A percentile compares a stretch with the other conserved stretches of the same genome.
These are phyloP conservation scores for Boulengeromyrus knoepffleri DNA, from an alignment of 2,113 vertebrate genomes.

Conservation along the genomic window DNA sequence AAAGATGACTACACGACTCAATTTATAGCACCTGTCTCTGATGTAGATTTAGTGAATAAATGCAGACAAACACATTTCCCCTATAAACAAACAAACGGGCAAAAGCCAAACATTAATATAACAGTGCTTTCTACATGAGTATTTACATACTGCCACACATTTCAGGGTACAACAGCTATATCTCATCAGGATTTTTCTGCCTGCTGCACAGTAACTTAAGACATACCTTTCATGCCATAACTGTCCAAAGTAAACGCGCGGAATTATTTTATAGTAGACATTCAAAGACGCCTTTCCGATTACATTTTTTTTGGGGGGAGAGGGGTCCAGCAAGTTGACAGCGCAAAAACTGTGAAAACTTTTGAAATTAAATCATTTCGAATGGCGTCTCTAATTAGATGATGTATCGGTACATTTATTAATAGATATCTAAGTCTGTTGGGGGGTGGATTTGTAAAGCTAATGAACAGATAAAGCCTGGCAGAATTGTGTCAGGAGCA, in stretches of 20 bases:
- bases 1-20: not conserved
- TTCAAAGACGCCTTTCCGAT: not conserved
- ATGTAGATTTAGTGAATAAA: constrained; percentile 5
- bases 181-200: not conserved
- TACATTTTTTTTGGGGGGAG: not conserved
- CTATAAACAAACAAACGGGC: not conserved
- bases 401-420: not conserved
- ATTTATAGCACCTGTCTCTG: constrained; percentile 14
- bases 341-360: not conserved
- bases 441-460: constrained; percentile 1
- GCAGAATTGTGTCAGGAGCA: constrained; percentile 3
- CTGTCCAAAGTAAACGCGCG: not conserved
- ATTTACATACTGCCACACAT: not conserved
- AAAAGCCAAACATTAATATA: not conserved
- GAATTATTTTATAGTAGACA: not conserved
- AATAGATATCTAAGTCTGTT: not conserved
- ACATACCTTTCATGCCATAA: not conserved
- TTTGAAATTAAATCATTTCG: not conserved
- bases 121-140: not conserved
- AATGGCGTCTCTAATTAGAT: not conserved
- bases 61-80: not conserved
- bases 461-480: constrained; percentile 24
- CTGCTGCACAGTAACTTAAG: not conserved
- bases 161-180: not conserved
- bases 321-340: not conserved